Conservation (phyloP, 1,140 invertebrate genomes). For the Zaprionus camerounensis region DNA sequence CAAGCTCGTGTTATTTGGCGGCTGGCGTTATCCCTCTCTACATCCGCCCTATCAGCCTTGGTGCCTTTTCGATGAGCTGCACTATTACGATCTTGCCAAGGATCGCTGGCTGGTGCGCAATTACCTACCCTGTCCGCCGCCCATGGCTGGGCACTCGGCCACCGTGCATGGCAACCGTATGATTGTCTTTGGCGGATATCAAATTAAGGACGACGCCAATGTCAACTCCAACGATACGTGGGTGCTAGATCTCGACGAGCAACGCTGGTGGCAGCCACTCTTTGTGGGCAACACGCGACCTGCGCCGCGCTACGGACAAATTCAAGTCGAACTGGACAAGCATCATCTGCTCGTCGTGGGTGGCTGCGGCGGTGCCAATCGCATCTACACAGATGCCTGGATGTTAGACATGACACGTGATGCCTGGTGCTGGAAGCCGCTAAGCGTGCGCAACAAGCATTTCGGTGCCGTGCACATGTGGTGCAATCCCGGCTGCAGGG, state of each 20-base stretch:
- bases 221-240: conserved; percentile 93
- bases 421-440: conserved; percentile 92
- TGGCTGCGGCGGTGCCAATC: conserved; percentile 86
- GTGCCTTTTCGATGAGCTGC: conserved; percentile 96
- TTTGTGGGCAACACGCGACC: conserved; percentile 89
- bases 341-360: conserved; percentile 90
- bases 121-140: conserved; percentile 88
- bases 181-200: conserved; percentile 95
- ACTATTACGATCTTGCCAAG: conserved; percentile 92
- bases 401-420: conserved; percentile 87
- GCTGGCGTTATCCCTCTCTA: conserved; percentile 97
- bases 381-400: conserved; percentile 88
- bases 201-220: conserved; percentile 85
- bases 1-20: conserved; percentile 95
- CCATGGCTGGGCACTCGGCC: conserved; percentile 96
- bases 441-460: conserved; percentile 90
- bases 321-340: conserved; percentile 90
- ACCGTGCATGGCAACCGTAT: conserved; percentile 93
- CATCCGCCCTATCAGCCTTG: conserved; percentile 95
- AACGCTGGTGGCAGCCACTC: conserved; percentile 91
- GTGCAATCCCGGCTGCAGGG: conserved; percentile 96
- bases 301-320: conserved; percentile 94
- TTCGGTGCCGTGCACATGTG: conserved; percentile 93
- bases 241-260: conserved; percentile 92
- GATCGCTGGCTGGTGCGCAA: conserved; percentile 94